Base-by-base conservation (phyloP, 1,140 invertebrate genomes). In the Drosophila lini region DNA sequence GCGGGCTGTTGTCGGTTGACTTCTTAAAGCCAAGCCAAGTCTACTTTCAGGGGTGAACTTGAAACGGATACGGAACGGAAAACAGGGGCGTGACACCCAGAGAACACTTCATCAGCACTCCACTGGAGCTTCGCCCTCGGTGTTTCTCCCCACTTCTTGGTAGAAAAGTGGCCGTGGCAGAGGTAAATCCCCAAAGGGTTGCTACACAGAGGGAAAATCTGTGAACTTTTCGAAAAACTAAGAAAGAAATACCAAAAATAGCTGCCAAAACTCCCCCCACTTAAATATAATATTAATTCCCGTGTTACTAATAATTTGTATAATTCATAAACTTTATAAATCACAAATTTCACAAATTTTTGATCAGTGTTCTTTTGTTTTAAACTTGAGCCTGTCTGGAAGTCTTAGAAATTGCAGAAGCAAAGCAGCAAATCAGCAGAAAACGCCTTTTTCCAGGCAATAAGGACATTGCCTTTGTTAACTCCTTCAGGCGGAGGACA, bases 31-130 rank as follows among this genome's bases (percentile, higher is more conserved):
- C 22, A 31, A 48, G 19, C 19, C 19, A 16, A 48, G 60, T 38
- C 58, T 67, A n/a, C 64, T 40, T 62, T 64, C 19, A 11, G 63
- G 63, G 8, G 15, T 40, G 61, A 67, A 63, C 63, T 63, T 67
- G 60, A 67, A 67, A 67, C 32, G 31, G 8, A 58, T 6, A 15
- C 19, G 57, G 62, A 11, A 36, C 5, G 32, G 32, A 45, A 34
- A 32, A 50, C n/a, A 19, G 28, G 36, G 34, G 28, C 52, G 13
- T n/a, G 52, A 25, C 52, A 31, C 19, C 53, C 28, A 41, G 36
- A 53, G 57, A 32, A 47, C 67, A 63, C 71, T 63, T 74, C 28
- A 74, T 53, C 55, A 52, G 68, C 25, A 55, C 67, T 71, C 50
- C 53, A 38, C 45, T 67, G n/a, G 63, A 70, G 42, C 59, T 48